phyloP scores from a whole-genome alignment of 2,797 vertebrate species.

The Cynopterus sphinx region DNA sequence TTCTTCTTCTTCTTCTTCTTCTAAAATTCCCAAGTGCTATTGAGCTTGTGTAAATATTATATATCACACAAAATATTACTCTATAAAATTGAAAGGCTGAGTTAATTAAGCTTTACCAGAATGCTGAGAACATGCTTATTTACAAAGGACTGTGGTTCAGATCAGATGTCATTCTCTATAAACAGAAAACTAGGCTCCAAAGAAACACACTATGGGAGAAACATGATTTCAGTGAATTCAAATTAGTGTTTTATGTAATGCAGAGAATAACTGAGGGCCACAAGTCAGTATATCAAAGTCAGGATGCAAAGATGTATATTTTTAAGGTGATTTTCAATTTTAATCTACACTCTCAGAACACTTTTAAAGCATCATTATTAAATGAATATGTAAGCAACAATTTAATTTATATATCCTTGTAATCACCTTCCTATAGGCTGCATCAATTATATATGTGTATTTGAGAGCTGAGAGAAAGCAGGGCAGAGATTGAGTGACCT shows the following conservation, averaged over 20 bases:
- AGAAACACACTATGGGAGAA: background rate
- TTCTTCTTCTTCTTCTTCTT: background rate
- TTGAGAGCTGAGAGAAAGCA: background rate
- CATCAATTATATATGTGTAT: background rate
- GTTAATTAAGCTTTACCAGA: background rate
- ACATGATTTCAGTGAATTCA: background rate
- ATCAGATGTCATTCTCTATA: background rate
- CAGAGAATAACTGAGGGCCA: background rate
- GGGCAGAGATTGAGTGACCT: background rate
- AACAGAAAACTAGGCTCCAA: background rate
- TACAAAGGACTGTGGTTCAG: background rate
- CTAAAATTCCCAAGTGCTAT: background rate
- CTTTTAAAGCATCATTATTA: slow-evolving; percentile 22
- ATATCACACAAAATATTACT: background rate
- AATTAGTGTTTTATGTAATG: background rate
- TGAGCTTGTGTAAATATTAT: background rate
- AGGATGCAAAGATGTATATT: background rate
- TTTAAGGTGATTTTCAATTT: slow-evolving; percentile 11
- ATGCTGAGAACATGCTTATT: background rate
- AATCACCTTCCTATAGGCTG: background rate
- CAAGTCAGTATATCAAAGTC: background rate
- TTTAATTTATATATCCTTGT: background rate
- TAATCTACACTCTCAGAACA: background rate
- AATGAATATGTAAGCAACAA: background rate
- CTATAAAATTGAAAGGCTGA: background rate